phyloP scores from a whole-genome alignment of 2,113 vertebrate species.

The Centropristis striata region DNA sequence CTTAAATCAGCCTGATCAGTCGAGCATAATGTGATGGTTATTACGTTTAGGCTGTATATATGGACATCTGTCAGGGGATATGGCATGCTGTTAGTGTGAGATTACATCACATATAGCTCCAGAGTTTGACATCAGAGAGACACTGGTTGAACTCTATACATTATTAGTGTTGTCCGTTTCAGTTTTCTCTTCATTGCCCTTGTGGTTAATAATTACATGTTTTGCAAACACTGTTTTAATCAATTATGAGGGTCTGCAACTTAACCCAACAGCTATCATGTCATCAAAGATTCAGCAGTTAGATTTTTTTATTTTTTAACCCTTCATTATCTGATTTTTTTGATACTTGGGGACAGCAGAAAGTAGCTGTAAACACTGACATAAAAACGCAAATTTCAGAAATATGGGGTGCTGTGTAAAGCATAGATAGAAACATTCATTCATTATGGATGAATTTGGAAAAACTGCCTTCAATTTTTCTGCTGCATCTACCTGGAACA shows the following conservation, averaged over 20 bases:
- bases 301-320: neutral
- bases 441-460: too few species aligned
- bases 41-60: constrained; percentile 55
- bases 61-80: constrained; percentile 62
- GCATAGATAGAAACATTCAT: too few species aligned
- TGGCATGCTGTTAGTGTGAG: constrained; percentile 55
- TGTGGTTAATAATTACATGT: constrained; percentile 17
- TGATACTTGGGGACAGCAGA: neutral
- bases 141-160: constrained; percentile 40
- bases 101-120: constrained; percentile 53
- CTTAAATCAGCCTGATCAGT: constrained; percentile 65
- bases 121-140: constrained; percentile 56
- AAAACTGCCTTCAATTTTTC: too few species aligned
- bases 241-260: neutral
- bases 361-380: neutral
- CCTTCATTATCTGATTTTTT: neutral
- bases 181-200: constrained; percentile 11
- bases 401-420: too few species aligned
- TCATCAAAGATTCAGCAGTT: neutral
- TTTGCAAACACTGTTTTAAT: constrained; percentile 17
- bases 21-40: constrained; percentile 65
- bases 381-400: too few species aligned
- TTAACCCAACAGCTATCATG: neutral
- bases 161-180: constrained; percentile 50
- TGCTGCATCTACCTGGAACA: too few species aligned